Conservation (phyloP, 2,797 vertebrate genomes). For the Sebastes miniatus region DNA sequence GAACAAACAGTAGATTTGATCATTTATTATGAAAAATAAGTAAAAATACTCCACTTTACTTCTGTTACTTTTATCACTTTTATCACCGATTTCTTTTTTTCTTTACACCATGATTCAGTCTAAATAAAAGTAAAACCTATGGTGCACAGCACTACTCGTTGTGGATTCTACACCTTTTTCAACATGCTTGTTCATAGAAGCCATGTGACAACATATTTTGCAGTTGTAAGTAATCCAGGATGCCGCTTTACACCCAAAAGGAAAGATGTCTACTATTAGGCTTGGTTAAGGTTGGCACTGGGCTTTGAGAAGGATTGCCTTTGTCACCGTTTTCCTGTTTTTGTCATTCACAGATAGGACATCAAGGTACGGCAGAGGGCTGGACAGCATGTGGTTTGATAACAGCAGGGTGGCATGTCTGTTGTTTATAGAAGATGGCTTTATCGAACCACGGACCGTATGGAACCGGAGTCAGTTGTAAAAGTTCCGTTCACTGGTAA, state of each 20-base stretch:
- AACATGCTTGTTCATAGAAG: background rate
- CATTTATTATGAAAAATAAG: background rate
- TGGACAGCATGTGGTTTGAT: conserved; percentile 26
- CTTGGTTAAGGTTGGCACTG: background rate
- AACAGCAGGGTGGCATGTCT: conserved; percentile 6
- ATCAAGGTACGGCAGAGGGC: conserved; percentile 3
- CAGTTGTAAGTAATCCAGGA: background rate
- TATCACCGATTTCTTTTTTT: background rate
- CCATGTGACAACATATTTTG: background rate
- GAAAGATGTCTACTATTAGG: background rate
- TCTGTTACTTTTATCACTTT: background rate
- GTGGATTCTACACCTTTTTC: background rate
- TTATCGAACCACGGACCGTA: background rate
- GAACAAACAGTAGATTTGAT: background rate
- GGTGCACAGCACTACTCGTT: background rate
- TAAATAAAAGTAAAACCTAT: background rate
- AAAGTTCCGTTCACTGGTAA: background rate
- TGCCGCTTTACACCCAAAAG: background rate
- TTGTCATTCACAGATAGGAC: conserved; percentile 4
- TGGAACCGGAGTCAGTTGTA: background rate
- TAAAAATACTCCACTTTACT: background rate
- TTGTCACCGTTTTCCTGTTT: conserved; percentile 50
- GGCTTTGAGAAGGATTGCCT: background rate
- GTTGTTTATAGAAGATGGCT: conserved; percentile 5
- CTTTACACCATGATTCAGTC: background rate